Conservation (phyloP, 2,113 vertebrate species). For the Mobula birostris region DNA sequence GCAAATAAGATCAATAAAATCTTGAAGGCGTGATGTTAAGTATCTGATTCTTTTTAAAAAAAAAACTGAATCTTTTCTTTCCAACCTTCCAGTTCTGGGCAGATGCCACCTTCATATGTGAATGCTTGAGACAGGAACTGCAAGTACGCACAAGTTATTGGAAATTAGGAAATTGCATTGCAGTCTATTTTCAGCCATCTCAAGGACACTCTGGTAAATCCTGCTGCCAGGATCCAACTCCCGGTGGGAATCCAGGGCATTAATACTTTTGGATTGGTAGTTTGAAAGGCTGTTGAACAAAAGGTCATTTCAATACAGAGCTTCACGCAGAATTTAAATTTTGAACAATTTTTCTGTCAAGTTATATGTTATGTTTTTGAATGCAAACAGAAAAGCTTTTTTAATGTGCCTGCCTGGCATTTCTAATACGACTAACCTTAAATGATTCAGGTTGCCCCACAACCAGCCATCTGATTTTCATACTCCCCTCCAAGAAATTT, state of each 20-base stretch:
- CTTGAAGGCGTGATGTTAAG: conserved; percentile 3
- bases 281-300: not conserved
- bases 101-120: not conserved
- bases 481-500: no score
- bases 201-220: not conserved
- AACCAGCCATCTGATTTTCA: no score
- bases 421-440: no score
- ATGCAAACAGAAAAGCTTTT: not conserved
- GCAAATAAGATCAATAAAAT: conserved; percentile 33
- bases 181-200: not conserved
- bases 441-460: no score
- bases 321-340: not conserved
- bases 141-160: not conserved
- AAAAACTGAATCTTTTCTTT: not conserved
- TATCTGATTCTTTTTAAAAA: not conserved
- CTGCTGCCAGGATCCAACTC: not conserved
- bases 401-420: not conserved
- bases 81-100: no score
- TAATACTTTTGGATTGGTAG: not conserved
- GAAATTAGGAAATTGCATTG: not conserved
- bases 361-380: not conserved
- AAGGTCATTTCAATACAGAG: not conserved
- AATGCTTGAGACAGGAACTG: not conserved
- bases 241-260: no score
- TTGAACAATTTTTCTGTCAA: not conserved